A percentile compares a stretch with the other conserved stretches of the same genome.
Conservation (phyloP, 2,888 invertebrate genomes). For the Lepidocyrtinus sp. region DNA sequence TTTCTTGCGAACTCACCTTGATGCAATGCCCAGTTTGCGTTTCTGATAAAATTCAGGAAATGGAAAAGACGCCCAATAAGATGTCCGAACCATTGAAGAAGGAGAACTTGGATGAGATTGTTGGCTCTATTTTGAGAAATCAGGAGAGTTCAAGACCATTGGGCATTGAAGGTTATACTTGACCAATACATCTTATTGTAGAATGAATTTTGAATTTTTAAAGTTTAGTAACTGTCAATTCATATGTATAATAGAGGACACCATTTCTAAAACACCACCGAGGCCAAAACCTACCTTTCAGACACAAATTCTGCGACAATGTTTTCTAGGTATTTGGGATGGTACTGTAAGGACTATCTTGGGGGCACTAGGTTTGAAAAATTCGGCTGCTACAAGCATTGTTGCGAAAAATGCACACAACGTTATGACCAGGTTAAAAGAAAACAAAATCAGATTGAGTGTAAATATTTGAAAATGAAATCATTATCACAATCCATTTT, state of each 20-base stretch:
- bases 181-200: no score
- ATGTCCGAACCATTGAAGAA: neutral
- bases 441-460: neutral
- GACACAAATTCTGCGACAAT: neutral
- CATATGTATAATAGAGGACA: no score
- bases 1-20: constrained; percentile 2
- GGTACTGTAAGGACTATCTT: neutral
- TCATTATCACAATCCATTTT: neutral
- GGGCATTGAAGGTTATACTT: no score
- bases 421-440: neutral
- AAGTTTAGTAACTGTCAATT: no score
- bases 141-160: neutral
- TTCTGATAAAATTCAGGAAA: neutral
- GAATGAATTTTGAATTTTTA: neutral
- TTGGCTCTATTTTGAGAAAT: neutral
- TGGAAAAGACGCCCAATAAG: no score
- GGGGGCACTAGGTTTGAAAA: neutral
- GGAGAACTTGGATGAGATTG: neutral
- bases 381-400: neutral
- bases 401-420: neutral
- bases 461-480: neutral
- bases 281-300: neutral
- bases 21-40: constrained; percentile 19
- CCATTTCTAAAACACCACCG: neutral
- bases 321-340: constrained; percentile 25